Evolutionary conservation across 2,113 vertebrate genomes (phyloP).

Genomic region (Gopherus flavomarginatus): DNA sequence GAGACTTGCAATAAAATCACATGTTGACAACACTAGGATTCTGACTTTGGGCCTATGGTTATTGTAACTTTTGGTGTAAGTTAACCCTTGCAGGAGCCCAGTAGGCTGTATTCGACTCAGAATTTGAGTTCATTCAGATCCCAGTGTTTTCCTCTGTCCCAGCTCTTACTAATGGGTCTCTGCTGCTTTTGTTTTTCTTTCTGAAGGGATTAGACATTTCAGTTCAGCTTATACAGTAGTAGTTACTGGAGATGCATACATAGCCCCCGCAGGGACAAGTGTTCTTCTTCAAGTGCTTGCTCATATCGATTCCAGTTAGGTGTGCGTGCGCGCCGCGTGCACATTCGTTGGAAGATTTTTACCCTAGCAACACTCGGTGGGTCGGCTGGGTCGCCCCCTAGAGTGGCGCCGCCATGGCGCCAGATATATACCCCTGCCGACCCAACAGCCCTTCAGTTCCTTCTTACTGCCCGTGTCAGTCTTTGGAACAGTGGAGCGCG

Average conservation of each 20-base stretch:
- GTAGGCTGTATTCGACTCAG: neutral
- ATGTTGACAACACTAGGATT: neutral
- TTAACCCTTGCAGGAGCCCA: fast-evolving
- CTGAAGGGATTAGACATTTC: neutral
- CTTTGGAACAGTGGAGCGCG: too few relatives aligned
- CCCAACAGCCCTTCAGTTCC: too few relatives aligned
- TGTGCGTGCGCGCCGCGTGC: too few relatives aligned
- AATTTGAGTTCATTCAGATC: neutral
- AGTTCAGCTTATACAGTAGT: neutral
- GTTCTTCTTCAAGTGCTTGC: too few relatives aligned
- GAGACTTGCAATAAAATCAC: neutral
- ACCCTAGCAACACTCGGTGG: too few relatives aligned
- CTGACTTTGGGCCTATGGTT: too few relatives aligned
- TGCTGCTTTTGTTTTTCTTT: neutral
- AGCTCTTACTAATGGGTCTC: fast-evolving
- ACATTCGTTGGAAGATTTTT: too few relatives aligned
- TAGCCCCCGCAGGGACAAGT: neutral
- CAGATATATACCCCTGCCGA: too few relatives aligned
- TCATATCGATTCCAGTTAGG: too few relatives aligned
- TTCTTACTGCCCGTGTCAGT: too few relatives aligned
- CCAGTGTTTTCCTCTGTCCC: neutral
- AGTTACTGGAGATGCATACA: fast-evolving
- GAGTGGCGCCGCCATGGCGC: too few relatives aligned
- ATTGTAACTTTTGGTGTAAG: neutral
- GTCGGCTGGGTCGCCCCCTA: too few relatives aligned